phyloP scores from a whole-genome alignment of 2,888 invertebrate species.

The Stenodera caucasica region DNA sequence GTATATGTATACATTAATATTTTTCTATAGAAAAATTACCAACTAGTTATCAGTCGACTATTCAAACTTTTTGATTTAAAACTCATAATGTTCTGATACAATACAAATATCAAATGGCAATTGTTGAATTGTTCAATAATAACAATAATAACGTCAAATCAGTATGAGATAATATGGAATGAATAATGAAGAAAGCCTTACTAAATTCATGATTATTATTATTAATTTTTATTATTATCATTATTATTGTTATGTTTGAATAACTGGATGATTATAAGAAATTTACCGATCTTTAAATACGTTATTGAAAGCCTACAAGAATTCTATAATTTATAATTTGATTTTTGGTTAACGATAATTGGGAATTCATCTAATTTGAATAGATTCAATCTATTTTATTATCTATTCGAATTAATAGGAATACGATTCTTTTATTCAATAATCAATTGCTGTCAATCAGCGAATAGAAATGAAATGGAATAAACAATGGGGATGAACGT shows the following conservation, averaged over 20 bases:
- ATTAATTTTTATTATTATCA: too few species aligned
- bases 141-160: not conserved
- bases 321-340: too few species aligned
- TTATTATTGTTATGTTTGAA: not conserved
- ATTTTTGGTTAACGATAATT: too few species aligned
- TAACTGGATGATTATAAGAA: not conserved
- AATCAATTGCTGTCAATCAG: too few species aligned
- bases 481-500: too few species aligned
- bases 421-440: too few species aligned
- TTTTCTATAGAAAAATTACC: conserved; percentile 1
- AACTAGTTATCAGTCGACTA: not conserved
- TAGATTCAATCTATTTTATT: too few species aligned
- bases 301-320: too few species aligned
- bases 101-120: not conserved
- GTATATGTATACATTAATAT: not conserved
- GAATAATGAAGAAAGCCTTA: not conserved
- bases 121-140: not conserved
- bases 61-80: not conserved
- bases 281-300: not conserved
- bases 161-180: not conserved
- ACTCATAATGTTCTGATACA: not conserved
- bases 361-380: too few species aligned
- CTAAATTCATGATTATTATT: not conserved
- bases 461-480: too few species aligned
- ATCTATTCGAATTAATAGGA: too few species aligned